These are phyloP conservation scores for Rhopilema esculentum DNA, from an alignment of 30 jellyfish, hydroid and myxozoan genomes.

Conservation along the genomic window DNA sequence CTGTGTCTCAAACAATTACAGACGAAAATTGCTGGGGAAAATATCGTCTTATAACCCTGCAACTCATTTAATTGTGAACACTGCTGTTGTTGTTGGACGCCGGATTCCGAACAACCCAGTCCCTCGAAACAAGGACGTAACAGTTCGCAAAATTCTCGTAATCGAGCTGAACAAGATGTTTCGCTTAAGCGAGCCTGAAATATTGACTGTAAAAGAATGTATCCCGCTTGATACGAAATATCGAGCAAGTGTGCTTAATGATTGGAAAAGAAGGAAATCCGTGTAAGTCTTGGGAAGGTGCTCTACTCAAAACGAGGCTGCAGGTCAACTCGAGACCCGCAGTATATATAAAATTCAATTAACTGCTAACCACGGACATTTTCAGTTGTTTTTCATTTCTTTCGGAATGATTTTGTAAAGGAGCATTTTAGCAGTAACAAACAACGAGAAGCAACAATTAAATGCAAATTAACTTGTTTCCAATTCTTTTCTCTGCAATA, in stretches of 20 bases:
- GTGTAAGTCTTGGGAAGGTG: neutral
- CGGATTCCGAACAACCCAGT: slow-evolving; percentile 79
- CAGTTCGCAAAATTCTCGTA: slow-evolving; percentile 62
- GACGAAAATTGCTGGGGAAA: slow-evolving; percentile 33
- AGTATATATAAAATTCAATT: neutral
- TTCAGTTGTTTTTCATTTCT: too few species aligned
- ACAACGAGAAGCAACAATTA: too few species aligned
- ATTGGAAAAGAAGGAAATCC: slow-evolving; percentile 40
- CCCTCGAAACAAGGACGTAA: slow-evolving; percentile 82
- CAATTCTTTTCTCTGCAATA: too few species aligned
- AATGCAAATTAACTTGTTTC: too few species aligned
- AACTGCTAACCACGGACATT: too few species aligned
- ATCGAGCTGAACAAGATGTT: slow-evolving; percentile 15
- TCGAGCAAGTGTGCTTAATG: too few species aligned
- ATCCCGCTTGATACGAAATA: neutral
- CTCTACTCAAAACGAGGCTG: neutral
- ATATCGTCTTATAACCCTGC: slow-evolving; percentile 71
- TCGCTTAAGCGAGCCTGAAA: slow-evolving; percentile 12
- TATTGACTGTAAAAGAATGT: slow-evolving; percentile 35
- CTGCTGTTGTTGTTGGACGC: slow-evolving; percentile 81
- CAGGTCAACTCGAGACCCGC: neutral
- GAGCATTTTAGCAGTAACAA: too few species aligned
- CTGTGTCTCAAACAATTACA: slow-evolving; percentile 62
- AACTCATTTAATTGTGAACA: slow-evolving; percentile 66
- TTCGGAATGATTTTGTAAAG: too few species aligned